Conservation (phyloP, 2,888 invertebrate genomes). For the Agrotis puta region DNA sequence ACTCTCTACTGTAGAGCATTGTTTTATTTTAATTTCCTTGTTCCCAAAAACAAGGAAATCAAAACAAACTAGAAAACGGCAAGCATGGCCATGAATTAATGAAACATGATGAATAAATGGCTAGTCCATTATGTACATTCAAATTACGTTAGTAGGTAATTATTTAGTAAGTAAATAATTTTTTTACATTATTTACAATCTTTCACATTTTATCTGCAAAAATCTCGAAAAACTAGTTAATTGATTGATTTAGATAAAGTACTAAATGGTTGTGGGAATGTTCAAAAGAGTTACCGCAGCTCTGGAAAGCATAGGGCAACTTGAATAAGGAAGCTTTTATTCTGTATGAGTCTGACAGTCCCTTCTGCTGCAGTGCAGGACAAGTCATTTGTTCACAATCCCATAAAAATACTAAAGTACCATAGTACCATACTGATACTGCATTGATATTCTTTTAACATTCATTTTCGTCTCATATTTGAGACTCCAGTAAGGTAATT, state of each 20-base stretch:
- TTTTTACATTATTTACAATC: constrained; percentile 2
- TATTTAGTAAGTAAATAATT: constrained; percentile 28
- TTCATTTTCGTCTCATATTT: neutral
- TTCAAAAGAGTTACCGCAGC: too few relatives aligned
- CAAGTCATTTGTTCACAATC: too few relatives aligned
- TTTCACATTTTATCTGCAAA: constrained; percentile 26
- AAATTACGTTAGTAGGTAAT: constrained; percentile 18
- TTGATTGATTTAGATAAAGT: neutral
- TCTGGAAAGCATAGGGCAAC: too few relatives aligned
- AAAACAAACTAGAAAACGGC: too few relatives aligned
- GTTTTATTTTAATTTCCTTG: neutral
- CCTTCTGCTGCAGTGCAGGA: too few relatives aligned
- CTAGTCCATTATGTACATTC: constrained; percentile 13
- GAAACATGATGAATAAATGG: constrained; percentile 4
- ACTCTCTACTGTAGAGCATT: neutral
- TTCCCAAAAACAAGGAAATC: neutral
- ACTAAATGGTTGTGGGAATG: neutral
- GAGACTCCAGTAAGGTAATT: neutral
- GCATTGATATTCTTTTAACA: neutral
- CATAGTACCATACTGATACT: too few relatives aligned
- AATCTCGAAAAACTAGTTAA: neutral
- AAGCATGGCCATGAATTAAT: constrained; percentile 7
- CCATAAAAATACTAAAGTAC: too few relatives aligned
- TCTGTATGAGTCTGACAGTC: too few relatives aligned
- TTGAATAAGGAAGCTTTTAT: too few relatives aligned